Conservation (phyloP, 2,888 invertebrate species). For the Glyphotaelius pellucidus region DNA sequence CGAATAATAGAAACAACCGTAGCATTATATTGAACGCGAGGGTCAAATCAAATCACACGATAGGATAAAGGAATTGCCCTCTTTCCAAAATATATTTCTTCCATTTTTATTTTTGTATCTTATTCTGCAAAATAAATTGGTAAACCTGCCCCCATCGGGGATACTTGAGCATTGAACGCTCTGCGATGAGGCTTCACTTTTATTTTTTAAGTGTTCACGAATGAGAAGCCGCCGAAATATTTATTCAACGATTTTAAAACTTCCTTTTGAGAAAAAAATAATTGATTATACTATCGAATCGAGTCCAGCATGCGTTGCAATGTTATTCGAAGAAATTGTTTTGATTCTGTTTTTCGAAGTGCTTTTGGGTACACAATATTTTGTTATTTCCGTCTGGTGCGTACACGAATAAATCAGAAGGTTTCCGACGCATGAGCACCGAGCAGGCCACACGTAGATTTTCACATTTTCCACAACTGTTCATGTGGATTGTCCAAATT, state of each 20-base stretch:
- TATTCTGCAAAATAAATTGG: slow-evolving; percentile 3
- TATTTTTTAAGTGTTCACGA: neutral
- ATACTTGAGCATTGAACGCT: neutral
- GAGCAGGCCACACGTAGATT: no score
- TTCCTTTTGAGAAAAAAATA: neutral
- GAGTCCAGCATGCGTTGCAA: neutral
- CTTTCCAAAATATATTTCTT: slow-evolving; percentile 13
- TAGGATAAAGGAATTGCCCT: slow-evolving; percentile 35
- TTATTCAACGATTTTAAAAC: neutral
- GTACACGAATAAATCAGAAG: no score
- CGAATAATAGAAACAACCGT: slow-evolving; percentile 43
- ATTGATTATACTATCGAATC: neutral
- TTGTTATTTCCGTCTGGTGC: no score
- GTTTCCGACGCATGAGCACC: no score
- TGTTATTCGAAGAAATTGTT: neutral
- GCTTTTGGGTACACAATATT: no score
- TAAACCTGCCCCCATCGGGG: neutral
- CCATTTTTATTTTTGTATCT: slow-evolving; percentile 17
- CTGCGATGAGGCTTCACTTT: neutral
- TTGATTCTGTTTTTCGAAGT: no score
- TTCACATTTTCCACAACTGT: no score
- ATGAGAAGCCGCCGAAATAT: neutral
- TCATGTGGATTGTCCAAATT: no score
- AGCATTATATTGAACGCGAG: slow-evolving; percentile 6
- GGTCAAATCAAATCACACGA: slow-evolving; percentile 43